Conservation (phyloP, 2,113 vertebrate genomes). For the Cyprinodon variegatus region DNA sequence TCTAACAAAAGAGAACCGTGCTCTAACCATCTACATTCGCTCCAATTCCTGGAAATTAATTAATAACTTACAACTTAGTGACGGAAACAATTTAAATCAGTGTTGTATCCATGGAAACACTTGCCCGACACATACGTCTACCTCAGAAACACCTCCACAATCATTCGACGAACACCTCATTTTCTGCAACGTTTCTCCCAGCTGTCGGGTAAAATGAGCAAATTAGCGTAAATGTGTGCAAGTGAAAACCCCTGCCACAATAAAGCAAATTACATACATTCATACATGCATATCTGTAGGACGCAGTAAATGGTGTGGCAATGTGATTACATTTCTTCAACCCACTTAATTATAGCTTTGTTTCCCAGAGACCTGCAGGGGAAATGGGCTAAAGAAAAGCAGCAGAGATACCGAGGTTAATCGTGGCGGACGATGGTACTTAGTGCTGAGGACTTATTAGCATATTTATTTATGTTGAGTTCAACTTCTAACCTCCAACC, state of each 20-base stretch:
- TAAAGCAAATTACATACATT: constrained; percentile 5
- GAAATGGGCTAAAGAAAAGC: constrained; percentile 16
- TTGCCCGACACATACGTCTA: constrained; percentile 22
- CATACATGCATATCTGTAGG: constrained; percentile 6
- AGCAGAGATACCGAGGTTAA: constrained; percentile 66
- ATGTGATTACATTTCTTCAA: constrained; percentile 68
- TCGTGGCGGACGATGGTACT: constrained; percentile 58
- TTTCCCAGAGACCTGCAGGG: constrained; percentile 52
- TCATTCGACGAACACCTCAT: constrained; percentile 9
- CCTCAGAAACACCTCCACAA: constrained; percentile 17
- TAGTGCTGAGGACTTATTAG: constrained; percentile 60
- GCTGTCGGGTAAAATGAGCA: constrained; percentile 38
- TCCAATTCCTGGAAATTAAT: background rate
- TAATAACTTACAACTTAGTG: background rate
- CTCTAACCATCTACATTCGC: background rate
- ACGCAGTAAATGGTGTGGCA: constrained; percentile 26
- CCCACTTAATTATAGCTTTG: constrained; percentile 71
- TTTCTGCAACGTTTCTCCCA: constrained; percentile 4
- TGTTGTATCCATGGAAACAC: constrained; percentile 15
- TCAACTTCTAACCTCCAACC: constrained; percentile 23
- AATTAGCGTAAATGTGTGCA: constrained; percentile 12
- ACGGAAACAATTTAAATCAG: background rate
- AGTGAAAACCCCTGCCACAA: constrained; percentile 4
- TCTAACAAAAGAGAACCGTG: background rate
- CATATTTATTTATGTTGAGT: constrained; percentile 50